phyloP scores from a whole-genome alignment of 2,797 vertebrate species.

The Macropodus opercularis region DNA sequence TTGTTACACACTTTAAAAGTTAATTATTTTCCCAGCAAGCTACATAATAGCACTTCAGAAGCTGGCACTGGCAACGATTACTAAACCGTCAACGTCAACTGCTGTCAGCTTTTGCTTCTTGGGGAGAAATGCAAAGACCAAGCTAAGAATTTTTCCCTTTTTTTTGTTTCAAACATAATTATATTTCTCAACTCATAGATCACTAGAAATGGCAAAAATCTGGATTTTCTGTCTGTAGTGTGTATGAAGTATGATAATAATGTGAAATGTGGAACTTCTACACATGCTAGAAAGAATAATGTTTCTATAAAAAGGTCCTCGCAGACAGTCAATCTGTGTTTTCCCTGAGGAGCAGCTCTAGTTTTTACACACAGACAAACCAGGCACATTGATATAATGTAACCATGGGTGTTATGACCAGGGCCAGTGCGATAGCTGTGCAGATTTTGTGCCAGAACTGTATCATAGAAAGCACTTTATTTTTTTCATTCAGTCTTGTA shows the following conservation, averaged over 20 bases:
- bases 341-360: conserved; percentile 25
- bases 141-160: too few relatives aligned
- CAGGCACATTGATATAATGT: conserved; percentile 29
- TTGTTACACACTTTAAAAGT: too few relatives aligned
- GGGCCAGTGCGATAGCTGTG: conserved; percentile 25
- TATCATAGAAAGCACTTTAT: too few relatives aligned
- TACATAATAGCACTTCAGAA: too few relatives aligned
- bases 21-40: too few relatives aligned
- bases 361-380: conserved; percentile 40
- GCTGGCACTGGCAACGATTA: too few relatives aligned
- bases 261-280: conserved; percentile 13
- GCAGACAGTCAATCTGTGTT: conserved; percentile 10
- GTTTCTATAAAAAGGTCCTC: conserved; percentile 20
- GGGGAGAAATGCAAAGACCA: too few relatives aligned
- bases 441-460: background rate
- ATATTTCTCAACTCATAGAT: too few relatives aligned
- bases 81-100: too few relatives aligned
- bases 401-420: conserved; percentile 27
- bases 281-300: background rate
- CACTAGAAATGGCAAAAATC: conserved; percentile 2
- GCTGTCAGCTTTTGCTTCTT: too few relatives aligned
- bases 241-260: conserved; percentile 11
- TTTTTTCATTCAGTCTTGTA: background rate
- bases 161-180: too few relatives aligned
- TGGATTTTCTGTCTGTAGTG: background rate